These are phyloP conservation scores for Bujurquina vittata DNA, from an alignment of 2,113 vertebrate genomes.

Conservation along the genomic window DNA sequence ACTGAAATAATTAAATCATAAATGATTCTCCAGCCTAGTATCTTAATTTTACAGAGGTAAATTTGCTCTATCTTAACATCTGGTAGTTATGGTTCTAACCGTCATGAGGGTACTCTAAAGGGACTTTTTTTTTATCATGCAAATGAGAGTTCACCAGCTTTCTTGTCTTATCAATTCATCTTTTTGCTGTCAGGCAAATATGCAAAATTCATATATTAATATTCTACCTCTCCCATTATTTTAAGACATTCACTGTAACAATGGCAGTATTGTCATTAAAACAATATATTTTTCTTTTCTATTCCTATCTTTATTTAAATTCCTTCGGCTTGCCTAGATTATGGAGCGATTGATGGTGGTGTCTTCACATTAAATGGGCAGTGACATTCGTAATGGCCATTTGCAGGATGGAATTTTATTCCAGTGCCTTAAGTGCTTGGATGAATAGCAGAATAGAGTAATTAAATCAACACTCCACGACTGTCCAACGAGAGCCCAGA, in stretches of 20 bases:
- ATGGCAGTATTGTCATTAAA: conserved; percentile 36
- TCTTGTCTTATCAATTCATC: conserved; percentile 66
- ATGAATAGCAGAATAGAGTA: conserved; percentile 45
- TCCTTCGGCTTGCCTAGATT: conserved; percentile 47
- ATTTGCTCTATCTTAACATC: conserved; percentile 60
- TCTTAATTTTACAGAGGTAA: conserved; percentile 35
- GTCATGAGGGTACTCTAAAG: conserved; percentile 48
- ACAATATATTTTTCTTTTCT: conserved; percentile 51
- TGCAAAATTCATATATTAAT: conserved; percentile 65
- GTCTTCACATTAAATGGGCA: conserved; percentile 53
- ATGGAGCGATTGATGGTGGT: conserved; percentile 46
- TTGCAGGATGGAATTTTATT: conserved; percentile 39
- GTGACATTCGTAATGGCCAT: conserved; percentile 54
- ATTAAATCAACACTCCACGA: conserved; percentile 71
- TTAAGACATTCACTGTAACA: conserved; percentile 42
- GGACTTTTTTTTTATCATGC: conserved; percentile 67
- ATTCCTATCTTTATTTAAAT: conserved; percentile 44
- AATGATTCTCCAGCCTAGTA: conserved; percentile 25
- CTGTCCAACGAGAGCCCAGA: conserved; percentile 59
- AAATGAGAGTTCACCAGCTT: conserved; percentile 61
- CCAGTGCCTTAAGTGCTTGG: conserved; percentile 28
- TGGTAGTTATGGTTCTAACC: conserved; percentile 45
- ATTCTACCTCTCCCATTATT: conserved; percentile 59
- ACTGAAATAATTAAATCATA: conserved; percentile 33
- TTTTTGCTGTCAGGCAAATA: conserved; percentile 70